phyloP scores from a whole-genome alignment of 2,888 invertebrate species.

The Ceraclea dissimilis region DNA sequence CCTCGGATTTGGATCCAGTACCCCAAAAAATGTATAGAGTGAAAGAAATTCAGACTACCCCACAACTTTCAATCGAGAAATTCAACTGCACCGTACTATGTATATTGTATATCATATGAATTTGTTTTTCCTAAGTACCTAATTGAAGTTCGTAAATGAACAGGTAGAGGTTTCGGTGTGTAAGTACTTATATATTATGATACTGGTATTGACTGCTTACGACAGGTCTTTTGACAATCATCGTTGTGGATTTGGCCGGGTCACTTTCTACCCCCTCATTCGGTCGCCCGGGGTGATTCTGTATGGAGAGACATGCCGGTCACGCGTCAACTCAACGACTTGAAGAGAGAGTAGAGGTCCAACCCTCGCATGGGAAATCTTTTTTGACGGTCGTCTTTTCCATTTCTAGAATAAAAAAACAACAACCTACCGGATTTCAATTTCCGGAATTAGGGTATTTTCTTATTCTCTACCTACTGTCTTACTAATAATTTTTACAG shows the following conservation, averaged over 20 bases:
- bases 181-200: neutral
- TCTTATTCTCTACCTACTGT: neutral
- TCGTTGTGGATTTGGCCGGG: conserved; percentile 9
- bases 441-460: neutral
- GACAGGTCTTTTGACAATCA: conserved; percentile 21
- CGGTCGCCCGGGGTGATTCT: conserved; percentile 15
- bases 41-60: too few species aligned
- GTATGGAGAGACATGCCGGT: conserved; percentile 18
- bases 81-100: too few species aligned
- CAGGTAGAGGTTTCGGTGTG: too few species aligned
- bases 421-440: neutral
- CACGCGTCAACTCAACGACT: conserved; percentile 24
- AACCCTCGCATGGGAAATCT: conserved; percentile 25
- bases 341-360: conserved; percentile 21
- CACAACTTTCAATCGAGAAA: too few species aligned
- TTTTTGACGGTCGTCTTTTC: conserved; percentile 12
- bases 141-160: too few species aligned
- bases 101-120: too few species aligned
- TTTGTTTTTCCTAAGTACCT: too few species aligned
- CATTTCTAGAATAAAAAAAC: neutral
- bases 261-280: conserved; percentile 8
- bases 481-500: too few species aligned
- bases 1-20: too few species aligned
- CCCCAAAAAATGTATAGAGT: too few species aligned
- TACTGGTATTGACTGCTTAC: conserved; percentile 7